Conservation (phyloP, 1,140 invertebrate species). For the Drosophila nikananu region DNA sequence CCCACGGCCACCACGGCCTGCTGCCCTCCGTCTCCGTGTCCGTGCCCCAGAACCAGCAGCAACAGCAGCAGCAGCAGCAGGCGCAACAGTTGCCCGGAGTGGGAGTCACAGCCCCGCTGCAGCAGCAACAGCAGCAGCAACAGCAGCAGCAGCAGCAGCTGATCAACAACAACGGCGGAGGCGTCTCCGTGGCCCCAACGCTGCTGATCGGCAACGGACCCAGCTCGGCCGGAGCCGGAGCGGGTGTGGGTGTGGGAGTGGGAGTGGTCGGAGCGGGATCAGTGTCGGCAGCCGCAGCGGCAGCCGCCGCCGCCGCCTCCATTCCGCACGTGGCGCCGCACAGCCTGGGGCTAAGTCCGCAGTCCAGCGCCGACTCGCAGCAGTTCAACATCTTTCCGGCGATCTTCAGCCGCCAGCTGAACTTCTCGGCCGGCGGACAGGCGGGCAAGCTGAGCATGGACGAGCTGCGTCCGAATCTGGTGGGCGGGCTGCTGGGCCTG, state of each 20-base stretch:
- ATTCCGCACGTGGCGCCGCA: slow-evolving; percentile 81
- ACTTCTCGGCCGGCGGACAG: slow-evolving; percentile 91
- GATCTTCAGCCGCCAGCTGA: slow-evolving; percentile 94
- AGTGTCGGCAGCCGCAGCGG: slow-evolving; percentile 54
- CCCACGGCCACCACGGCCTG: slow-evolving; percentile 82
- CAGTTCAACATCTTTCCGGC: slow-evolving; percentile 96
- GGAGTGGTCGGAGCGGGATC: slow-evolving; percentile 84
- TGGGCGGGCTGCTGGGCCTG: slow-evolving; percentile 91
- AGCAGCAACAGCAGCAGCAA: slow-evolving; percentile 63
- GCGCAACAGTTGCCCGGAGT: slow-evolving; percentile 48
- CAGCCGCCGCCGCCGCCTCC: slow-evolving; percentile 72
- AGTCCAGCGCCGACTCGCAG: slow-evolving; percentile 88
- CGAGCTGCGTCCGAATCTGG: slow-evolving; percentile 92
- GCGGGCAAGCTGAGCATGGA: slow-evolving; percentile 88
- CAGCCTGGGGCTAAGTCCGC: slow-evolving; percentile 87
- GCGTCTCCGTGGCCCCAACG: slow-evolving; percentile 52
- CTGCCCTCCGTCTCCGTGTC: slow-evolving; percentile 45
- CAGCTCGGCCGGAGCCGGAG: slow-evolving; percentile 82
- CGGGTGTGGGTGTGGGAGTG: slow-evolving; percentile 79
- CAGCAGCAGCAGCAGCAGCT: slow-evolving; percentile 50
- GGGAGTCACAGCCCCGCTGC: slow-evolving; percentile 48
- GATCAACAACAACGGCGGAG: slow-evolving; percentile 62
- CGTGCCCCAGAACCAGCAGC: slow-evolving; percentile 56
- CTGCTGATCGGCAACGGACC: slow-evolving; percentile 74
- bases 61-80: slow-evolving; percentile 65